phyloP scores from a whole-genome alignment of 2,797 vertebrate species.

The Caiman crocodilus region DNA sequence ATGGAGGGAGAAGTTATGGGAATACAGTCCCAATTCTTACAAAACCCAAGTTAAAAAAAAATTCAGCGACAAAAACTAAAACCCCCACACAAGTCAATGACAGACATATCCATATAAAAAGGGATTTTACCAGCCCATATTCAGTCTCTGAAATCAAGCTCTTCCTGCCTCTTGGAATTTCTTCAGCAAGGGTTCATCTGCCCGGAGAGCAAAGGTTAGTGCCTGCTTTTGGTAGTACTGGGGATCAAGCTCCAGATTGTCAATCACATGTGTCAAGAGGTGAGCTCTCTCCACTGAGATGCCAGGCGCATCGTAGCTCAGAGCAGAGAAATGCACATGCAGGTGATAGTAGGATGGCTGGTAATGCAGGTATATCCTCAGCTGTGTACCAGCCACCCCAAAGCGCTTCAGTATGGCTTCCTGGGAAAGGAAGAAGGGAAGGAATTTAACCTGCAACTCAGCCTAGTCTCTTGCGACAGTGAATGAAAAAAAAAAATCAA shows the following conservation, averaged over 20 bases:
- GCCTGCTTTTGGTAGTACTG: constrained; percentile 85
- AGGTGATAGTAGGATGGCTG: constrained; percentile 97
- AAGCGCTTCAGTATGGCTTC: constrained; percentile 86
- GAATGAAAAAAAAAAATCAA: background rate
- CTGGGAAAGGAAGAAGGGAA: constrained; percentile 69
- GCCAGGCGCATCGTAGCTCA: constrained; percentile 90
- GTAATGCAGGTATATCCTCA: constrained; percentile 94
- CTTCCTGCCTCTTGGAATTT: constrained; percentile 85
- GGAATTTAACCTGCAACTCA: background rate
- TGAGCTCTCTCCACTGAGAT: constrained; percentile 91
- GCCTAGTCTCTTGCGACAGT: background rate
- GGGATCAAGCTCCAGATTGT: constrained; percentile 87
- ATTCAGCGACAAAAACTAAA: background rate
- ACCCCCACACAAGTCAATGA: background rate
- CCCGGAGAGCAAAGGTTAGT: constrained; percentile 87
- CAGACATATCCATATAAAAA: background rate
- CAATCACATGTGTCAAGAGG: constrained; percentile 90
- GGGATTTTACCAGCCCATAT: background rate
- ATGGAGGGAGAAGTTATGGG: background rate
- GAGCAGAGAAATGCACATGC: constrained; percentile 92
- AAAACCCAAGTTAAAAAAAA: constrained; percentile 43
- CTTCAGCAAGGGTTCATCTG: constrained; percentile 84
- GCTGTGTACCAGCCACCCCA: constrained; percentile 76
- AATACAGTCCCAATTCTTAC: background rate
- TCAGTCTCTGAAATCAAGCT: constrained; percentile 40